These are phyloP conservation scores for Mesorhabditis belari DNA, from an alignment of 2,888 invertebrate genomes.

Conservation along the genomic window DNA sequence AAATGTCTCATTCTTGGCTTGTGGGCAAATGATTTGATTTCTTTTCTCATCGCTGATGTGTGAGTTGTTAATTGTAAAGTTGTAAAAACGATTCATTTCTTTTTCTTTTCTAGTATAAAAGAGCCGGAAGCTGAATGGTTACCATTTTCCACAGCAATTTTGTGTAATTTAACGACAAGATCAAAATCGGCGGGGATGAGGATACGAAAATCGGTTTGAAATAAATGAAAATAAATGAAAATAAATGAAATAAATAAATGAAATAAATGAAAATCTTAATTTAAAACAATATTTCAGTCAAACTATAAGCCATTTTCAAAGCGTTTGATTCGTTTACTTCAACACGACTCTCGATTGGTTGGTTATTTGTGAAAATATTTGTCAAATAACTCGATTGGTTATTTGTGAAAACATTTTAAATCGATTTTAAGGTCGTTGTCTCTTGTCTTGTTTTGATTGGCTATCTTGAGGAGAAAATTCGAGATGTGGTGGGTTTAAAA, in stretches of 20 bases:
- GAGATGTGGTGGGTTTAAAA: constrained; percentile 34
- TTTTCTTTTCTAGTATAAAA: constrained; percentile 10
- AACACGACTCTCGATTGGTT: constrained; percentile 32
- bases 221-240: background rate
- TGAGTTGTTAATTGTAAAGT: constrained; percentile 18
- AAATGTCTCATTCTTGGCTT: constrained; percentile 25
- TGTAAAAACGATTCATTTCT: background rate
- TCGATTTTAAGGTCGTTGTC: constrained; percentile 32
- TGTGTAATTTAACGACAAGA: constrained; percentile 44
- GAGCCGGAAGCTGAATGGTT: constrained; percentile 41
- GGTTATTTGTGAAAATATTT: no score
- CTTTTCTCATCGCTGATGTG: constrained; percentile 39
- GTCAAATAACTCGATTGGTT: no score
- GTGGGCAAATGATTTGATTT: constrained; percentile 37
- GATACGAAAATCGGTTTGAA: constrained; percentile 31
- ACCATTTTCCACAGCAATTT: constrained; percentile 42
- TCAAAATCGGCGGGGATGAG: constrained; percentile 37
- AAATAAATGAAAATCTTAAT: background rate
- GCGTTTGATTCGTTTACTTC: constrained; percentile 31
- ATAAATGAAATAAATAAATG: background rate
- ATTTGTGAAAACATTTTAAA: no score
- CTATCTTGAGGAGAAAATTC: constrained; percentile 37
- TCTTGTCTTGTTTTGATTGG: constrained; percentile 43
- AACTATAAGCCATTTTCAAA: constrained; percentile 31
- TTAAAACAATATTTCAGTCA: constrained; percentile 10